A percentile compares a stretch with the other conserved stretches of the same genome.
Conservation (phyloP, 2,797 vertebrate genomes). For the Dryobates pubescens region DNA sequence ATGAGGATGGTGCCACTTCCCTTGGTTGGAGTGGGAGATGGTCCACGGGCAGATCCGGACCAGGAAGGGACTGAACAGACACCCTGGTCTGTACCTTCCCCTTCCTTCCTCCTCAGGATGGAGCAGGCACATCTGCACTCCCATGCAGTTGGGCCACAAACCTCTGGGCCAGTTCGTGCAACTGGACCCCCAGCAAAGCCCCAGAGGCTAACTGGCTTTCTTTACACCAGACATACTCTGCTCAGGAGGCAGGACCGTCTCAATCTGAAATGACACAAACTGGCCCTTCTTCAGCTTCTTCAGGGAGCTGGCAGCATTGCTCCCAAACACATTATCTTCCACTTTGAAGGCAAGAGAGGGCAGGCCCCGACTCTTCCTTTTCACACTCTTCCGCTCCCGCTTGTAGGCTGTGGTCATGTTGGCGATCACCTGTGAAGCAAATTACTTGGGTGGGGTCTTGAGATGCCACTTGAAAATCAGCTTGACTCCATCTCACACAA, state of each 20-base stretch:
- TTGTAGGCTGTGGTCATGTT: conserved; percentile 87
- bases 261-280: conserved; percentile 86
- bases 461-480: neutral
- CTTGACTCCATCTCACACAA: neutral
- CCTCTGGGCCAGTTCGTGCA: neutral
- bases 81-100: neutral
- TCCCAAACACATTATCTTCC: conserved; percentile 73
- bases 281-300: conserved; percentile 86
- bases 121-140: neutral
- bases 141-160: neutral
- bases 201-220: conserved; percentile 63
- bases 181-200: neutral
- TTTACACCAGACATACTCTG: conserved; percentile 67
- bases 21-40: neutral
- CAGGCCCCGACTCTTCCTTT: conserved; percentile 75
- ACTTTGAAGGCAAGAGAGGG: conserved; percentile 79
- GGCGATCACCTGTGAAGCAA: conserved; percentile 82
- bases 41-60: neutral
- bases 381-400: conserved; percentile 81
- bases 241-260: conserved; percentile 81
- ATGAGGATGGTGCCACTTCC: neutral
- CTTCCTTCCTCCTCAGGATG: neutral
- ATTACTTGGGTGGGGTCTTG: neutral
- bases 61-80: neutral
- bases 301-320: conserved; percentile 57